Conservation (phyloP, 2,113 vertebrate species). For the Atrichornis clamosus region DNA sequence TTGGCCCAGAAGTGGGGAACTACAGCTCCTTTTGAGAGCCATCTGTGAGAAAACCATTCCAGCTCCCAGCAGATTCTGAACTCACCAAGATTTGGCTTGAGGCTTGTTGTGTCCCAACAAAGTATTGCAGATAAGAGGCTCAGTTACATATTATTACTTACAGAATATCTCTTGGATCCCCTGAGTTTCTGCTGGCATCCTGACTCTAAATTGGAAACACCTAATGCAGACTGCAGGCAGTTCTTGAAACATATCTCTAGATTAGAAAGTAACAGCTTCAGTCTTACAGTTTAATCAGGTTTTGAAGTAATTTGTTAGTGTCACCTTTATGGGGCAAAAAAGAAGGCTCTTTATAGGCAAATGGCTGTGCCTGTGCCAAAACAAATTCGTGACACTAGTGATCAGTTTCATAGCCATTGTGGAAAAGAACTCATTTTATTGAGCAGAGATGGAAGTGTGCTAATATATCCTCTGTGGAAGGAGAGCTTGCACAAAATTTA, state of each 20-base stretch:
- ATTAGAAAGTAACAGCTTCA: background rate
- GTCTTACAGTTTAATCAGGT: background rate
- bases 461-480: background rate
- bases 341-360: background rate
- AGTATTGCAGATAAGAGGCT: background rate
- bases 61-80: background rate
- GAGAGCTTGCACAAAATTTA: background rate
- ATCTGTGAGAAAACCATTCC: background rate
- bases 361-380: background rate
- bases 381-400: background rate
- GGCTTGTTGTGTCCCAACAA: background rate
- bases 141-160: background rate
- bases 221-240: accelerated
- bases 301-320: background rate
- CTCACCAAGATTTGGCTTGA: background rate
- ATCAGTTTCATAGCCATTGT: background rate
- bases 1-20: background rate
- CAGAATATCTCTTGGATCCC: background rate
- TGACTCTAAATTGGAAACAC: background rate
- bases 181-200: background rate
- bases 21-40: conserved; percentile 10
- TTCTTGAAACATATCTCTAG: background rate
- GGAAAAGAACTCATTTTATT: background rate
- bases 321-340: background rate
- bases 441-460: background rate